A percentile compares a stretch with the other conserved stretches of the same genome.
phyloP scores from a whole-genome alignment of 2,113 vertebrate species.

The Morone saxatilis region DNA sequence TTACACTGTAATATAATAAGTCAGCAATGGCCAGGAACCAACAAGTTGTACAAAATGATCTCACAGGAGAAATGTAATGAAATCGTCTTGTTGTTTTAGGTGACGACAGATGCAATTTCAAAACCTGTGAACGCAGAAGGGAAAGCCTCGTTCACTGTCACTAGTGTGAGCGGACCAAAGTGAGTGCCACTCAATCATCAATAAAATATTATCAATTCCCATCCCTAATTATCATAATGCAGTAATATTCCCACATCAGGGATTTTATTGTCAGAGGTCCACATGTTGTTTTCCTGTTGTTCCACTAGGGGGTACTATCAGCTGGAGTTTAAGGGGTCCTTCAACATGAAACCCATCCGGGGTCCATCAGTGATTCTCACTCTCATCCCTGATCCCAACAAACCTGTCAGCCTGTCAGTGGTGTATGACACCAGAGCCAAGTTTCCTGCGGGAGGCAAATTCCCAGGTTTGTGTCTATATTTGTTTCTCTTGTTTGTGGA shows the following conservation, averaged over 20 bases:
- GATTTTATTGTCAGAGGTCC: not conserved
- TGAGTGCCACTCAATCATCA: conserved; percentile 79
- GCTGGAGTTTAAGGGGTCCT: conserved; percentile 83
- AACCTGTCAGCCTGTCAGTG: conserved; percentile 86
- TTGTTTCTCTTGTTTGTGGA: not conserved
- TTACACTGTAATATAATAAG: not conserved
- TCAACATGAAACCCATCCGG: conserved; percentile 83
- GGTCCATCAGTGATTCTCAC: conserved; percentile 87
- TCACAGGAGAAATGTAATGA: not conserved
- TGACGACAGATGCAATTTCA: conserved; percentile 61
- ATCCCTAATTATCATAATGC: not conserved
- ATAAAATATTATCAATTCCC: not conserved
- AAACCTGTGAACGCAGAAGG: conserved; percentile 86
- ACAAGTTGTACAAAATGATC: not conserved
- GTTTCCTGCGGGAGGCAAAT: conserved; percentile 87
- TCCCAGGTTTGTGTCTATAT: conserved; percentile 86
- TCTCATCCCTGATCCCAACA: conserved; percentile 90
- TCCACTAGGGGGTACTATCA: conserved; percentile 88
- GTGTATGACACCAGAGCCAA: conserved; percentile 82
- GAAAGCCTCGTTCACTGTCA: conserved; percentile 85
- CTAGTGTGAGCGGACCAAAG: conserved; percentile 86
- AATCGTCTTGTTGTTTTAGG: conserved; percentile 53
- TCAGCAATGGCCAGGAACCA: not conserved
- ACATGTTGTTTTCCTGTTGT: conserved; percentile 36
- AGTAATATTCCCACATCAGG: not conserved